Evolutionary conservation across 2,797 vertebrate species (phyloP), one percentile per base, ranked within the genome.

Genomic region (Loris lydekkerianus): DNA sequence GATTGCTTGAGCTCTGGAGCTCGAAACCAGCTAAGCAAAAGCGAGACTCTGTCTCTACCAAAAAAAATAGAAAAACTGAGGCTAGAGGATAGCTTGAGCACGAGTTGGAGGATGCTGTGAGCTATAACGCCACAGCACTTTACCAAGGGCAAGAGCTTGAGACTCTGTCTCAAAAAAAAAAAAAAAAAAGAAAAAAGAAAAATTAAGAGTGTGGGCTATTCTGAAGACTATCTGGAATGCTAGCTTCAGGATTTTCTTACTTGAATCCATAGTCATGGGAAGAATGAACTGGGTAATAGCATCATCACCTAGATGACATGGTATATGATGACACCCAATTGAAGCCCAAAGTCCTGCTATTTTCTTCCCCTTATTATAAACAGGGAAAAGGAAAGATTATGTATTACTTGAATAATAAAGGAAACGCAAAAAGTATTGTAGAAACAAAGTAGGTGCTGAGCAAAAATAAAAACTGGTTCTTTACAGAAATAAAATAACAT

Each of bases 391-490:
- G 53, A 84, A 60, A 7, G 10, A 11, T 61, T 9, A 61, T 10
- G 11, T 56, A 63, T 60, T 73, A 65, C 34, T 53, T 67, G 20
- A 34, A 89, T 63, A 46, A 46, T 49, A 25, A 85, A 92, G 61
- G 58, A 94, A 95, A 95, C 84, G 40, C 60, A 73, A 82, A 93
- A 87, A 60, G 53, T 72, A 65, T 31, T 82, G n/a, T 77, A 46
- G 58, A 43, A n/a, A n/a, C 40, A 92, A 91, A 73, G 37, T 43
- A 85, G 5, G 8, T 90, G 14, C n/a, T 88, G 18, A 76, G 40
- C 40, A 77, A 72, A 92, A 92, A 23, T 43, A 81, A 84, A 23
- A 96, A 60, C 11, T 43, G 37, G 23, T 65, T 86, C 25, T 89
- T 34, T 65, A 53, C 63, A 88, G 53, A 88, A 91, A 76, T 73